Base-by-base conservation (phyloP, 2,888 invertebrate genomes). In the Temnothorax rugatulus region DNA sequence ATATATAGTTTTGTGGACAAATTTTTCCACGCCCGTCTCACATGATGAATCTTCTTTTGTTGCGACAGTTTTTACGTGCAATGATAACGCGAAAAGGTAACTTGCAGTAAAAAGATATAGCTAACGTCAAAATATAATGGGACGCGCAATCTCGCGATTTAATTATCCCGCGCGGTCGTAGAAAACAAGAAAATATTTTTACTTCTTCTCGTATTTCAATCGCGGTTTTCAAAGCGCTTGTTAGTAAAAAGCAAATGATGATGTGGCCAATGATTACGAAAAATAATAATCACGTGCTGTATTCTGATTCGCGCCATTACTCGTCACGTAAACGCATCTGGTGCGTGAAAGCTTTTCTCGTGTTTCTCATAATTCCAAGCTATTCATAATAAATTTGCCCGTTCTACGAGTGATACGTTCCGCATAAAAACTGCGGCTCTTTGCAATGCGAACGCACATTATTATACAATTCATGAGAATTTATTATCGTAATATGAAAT, bases 161-260 rank as follows among this genome's bases (percentile, higher is more conserved):
- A 69, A 79, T 79, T 71, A 79, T 71, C 18, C 13, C 8, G 29
- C 13, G 25, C 29, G 15, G n/a, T 15, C 59, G 71, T 47, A 21
- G 38, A 13, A 59, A 59, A 71, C 47, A 73, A 76, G 52, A 64
- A 61, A 73, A 73, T 61, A 50, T 81, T 81, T 79, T 73, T 69
- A 57, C 4, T 81, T 59, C 34, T 69, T 79, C 47, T 59, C 18
- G 13, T 73, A 47, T 81, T 71, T 81, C 8, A 50, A 61, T 61
- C 38, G 18, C 47, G 47, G 4, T 38, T 81, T 71, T 71, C 47
- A 73, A 81, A 79, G 59, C 34, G 21, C 25, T 47, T 11, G 47
- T n/a, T 21, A 59, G 4, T 69, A 54, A 69, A 77, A 77, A 7
- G 59, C 59, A 47, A 1, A 21, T 18, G 69, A 44, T 69, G 15